Base-by-base conservation (phyloP, 2,797 vertebrate genomes). In the Labeo calbasu region DNA sequence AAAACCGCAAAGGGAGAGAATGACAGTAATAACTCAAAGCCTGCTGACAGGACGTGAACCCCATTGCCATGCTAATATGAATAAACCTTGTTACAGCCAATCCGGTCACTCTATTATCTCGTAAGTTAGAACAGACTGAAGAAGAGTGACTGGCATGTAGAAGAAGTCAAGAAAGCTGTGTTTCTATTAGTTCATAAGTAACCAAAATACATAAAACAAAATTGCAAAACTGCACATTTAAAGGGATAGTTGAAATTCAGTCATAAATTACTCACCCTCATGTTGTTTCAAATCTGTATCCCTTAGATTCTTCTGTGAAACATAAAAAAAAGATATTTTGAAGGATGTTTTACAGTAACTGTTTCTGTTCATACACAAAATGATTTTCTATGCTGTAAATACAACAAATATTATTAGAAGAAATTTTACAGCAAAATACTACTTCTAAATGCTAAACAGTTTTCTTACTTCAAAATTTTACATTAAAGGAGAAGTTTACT, bases 11-110 rank as follows among this genome's bases (percentile, higher is more conserved):
- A 73, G 85, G 91, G 88, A 89, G 94, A 89, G 94, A 87, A 90
- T 88, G 90, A 94, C 93, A 92, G 93, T 92, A 93, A 94, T 96
- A 96, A 97, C 96, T 98, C 93, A 96, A 95, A 95, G 91, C 93
- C 94, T 93, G 94, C 94, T 96, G 96, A 95, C 95, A 94, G 91
- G 88, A 90, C 65, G 84, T 91, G 90, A 92, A 94, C 94, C 95
- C 95, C 96, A 94, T 94, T 95, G 92, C 92, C 92, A 88, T 93
- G 92, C 93, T 90, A 92, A 93, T 93, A 95, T 93, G 94, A 95
- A 95, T 85, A 96, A 91, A 94, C 92, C 84, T 89, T 89, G 92
- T 93, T 92, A 92, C 91, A 91, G 87, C 90, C 88, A 91, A 91
- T 92, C 86, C 83, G 50, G 86, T 91, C 79, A 75, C 88, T 90